Evolutionary conservation across 1,140 invertebrate genomes (phyloP).

Genomic region (Drosophila pseudoananassae): DNA sequence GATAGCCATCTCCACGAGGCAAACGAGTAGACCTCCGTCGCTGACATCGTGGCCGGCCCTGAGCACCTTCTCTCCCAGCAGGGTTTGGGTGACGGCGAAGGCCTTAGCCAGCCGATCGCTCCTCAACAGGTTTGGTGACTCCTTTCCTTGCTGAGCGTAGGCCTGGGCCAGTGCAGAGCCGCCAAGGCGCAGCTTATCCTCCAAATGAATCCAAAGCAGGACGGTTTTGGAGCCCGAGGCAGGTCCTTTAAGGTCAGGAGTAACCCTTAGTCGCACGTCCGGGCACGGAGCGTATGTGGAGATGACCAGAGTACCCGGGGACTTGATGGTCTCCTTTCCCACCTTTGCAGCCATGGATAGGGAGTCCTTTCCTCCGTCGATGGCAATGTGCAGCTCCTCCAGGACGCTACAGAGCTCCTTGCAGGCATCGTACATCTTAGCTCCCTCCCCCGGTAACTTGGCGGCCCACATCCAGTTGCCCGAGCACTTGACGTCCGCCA

Average conservation of each 20-base stretch:
- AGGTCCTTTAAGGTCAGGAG: constrained; percentile 94
- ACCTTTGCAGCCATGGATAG: constrained; percentile 98
- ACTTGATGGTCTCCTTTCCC: constrained; percentile 90
- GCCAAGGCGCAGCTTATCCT: constrained; percentile 90
- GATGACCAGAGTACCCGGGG: constrained; percentile 96
- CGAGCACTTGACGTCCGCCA: constrained; percentile 97
- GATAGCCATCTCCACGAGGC: constrained; percentile 97
- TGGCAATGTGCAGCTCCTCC: constrained; percentile 93
- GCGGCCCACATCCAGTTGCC: constrained; percentile 99
- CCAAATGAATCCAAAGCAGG: constrained; percentile 89
- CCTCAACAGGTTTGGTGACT: constrained; percentile 92
- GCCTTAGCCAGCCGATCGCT: constrained; percentile 88
- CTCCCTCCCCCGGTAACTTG: constrained; percentile 96
- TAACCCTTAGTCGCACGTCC: constrained; percentile 92
- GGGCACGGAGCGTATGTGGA: constrained; percentile 97
- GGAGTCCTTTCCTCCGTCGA: constrained; percentile 99
- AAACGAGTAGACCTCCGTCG: constrained; percentile 96
- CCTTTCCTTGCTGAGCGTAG: constrained; percentile 93
- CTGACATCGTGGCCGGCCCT: constrained; percentile 98
- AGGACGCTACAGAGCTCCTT: constrained; percentile 94
- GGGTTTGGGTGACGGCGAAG: constrained; percentile 92
- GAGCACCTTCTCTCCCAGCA: constrained; percentile 90
- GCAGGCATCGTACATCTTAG: constrained; percentile 93
- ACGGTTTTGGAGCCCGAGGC: constrained; percentile 84
- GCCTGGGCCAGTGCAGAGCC: constrained; percentile 97